Percentiles rank a stretch among this genome's conserved stretches.
phyloP scores from a whole-genome alignment of 2,797 vertebrate genomes.

The Sebastes nivosus region DNA sequence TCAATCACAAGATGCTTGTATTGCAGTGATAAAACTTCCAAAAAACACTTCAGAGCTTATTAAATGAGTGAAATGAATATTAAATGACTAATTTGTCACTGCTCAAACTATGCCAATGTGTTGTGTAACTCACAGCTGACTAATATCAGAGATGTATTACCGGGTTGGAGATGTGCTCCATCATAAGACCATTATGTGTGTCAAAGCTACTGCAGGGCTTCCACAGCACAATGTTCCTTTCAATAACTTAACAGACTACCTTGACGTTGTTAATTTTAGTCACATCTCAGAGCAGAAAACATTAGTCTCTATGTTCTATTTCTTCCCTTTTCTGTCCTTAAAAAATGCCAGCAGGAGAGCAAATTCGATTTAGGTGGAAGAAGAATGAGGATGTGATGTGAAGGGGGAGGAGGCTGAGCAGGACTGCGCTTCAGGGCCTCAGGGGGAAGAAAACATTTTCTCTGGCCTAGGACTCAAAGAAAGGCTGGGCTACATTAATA shows the following conservation, averaged over 20 bases:
- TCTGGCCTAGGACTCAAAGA: slow-evolving; percentile 70
- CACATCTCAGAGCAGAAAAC: slow-evolving; percentile 16
- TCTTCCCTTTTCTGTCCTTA: slow-evolving; percentile 3
- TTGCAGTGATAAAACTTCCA: slow-evolving; percentile 6
- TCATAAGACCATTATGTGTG: slow-evolving; percentile 36
- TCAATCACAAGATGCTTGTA: not conserved
- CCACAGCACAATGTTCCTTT: slow-evolving; percentile 1
- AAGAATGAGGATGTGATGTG: slow-evolving; percentile 36
- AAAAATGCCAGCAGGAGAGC: slow-evolving; percentile 42
- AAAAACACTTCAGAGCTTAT: not conserved
- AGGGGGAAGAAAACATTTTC: slow-evolving; percentile 71
- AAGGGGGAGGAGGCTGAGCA: slow-evolving; percentile 38
- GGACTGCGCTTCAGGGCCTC: slow-evolving; percentile 66
- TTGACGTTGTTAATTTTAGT: slow-evolving; percentile 34
- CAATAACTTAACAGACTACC: slow-evolving; percentile 9
- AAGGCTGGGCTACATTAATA: slow-evolving; percentile 63
- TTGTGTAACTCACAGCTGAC: slow-evolving; percentile 43
- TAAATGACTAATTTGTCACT: slow-evolving; percentile 31
- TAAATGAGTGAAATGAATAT: not conserved
- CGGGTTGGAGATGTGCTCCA: slow-evolving; percentile 5
- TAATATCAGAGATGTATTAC: slow-evolving; percentile 39
- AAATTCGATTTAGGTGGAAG: slow-evolving; percentile 50
- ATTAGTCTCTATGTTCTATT: not conserved
- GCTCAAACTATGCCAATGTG: slow-evolving; percentile 48
- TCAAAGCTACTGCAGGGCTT: slow-evolving; percentile 27